A percentile compares a stretch with the other conserved stretches of the same genome.
phyloP scores from a whole-genome alignment of 2,888 invertebrate genomes.

The Dynastes grantii region DNA sequence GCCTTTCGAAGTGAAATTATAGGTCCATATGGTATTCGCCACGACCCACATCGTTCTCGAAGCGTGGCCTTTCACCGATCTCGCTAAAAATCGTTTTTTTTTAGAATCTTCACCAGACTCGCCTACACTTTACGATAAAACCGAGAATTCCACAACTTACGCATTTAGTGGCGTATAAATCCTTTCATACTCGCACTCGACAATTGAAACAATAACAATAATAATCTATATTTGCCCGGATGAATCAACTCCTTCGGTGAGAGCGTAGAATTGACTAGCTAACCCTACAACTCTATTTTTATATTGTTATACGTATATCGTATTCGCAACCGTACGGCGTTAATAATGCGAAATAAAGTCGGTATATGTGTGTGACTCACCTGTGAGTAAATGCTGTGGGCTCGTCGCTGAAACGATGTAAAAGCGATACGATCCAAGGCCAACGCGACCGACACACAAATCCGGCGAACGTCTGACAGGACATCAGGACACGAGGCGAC shows the following conservation, averaged over 20 bases:
- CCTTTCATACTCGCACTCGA: too few species aligned
- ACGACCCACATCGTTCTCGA: neutral
- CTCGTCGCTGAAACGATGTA: neutral
- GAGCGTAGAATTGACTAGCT: too few species aligned
- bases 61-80: neutral
- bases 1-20: neutral
- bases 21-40: slow-evolving; percentile 17
- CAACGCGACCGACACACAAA: slow-evolving; percentile 37
- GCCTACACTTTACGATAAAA: neutral
- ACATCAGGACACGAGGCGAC: slow-evolving; percentile 51
- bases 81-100: slow-evolving; percentile 2
- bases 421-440: slow-evolving; percentile 33
- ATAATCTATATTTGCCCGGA: slow-evolving; percentile 26
- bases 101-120: neutral
- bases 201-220: neutral
- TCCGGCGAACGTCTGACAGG: slow-evolving; percentile 42
- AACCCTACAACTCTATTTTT: too few species aligned
- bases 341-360: slow-evolving; percentile 9
- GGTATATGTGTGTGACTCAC: slow-evolving; percentile 22
- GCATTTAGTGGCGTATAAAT: too few species aligned
- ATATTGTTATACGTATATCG: neutral
- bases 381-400: neutral
- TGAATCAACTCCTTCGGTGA: slow-evolving; percentile 9
- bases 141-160: neutral
- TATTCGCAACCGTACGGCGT: neutral